A percentile compares a stretch with the other conserved stretches of the same genome.
Conservation (phyloP, 2,113 vertebrate species). For the Penelope pileata region DNA sequence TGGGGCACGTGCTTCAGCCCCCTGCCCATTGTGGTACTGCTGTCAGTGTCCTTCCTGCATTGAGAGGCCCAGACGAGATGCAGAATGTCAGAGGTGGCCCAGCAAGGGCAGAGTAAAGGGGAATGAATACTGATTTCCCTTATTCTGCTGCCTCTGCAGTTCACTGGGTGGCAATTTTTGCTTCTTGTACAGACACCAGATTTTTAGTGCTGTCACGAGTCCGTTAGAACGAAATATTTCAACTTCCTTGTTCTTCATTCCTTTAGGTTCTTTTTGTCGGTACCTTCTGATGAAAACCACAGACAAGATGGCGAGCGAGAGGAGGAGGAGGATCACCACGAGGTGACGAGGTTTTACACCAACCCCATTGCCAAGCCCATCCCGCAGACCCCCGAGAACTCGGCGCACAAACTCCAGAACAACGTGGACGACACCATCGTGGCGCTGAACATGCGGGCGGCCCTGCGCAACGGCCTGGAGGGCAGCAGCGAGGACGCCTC, state of each 20-base stretch:
- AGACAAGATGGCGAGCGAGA: conserved; percentile 74
- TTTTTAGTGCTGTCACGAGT: fast-evolving
- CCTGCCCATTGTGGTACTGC: fast-evolving
- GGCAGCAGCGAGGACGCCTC: conserved; percentile 90
- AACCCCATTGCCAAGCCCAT: conserved; percentile 90
- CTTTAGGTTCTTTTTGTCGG: conserved; percentile 42
- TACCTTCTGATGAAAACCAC: conserved; percentile 79
- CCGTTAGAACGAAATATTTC: not conserved
- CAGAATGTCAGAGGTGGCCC: not conserved
- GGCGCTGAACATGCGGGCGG: conserved; percentile 86
- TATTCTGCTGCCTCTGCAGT: not conserved
- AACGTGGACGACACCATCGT: conserved; percentile 87
- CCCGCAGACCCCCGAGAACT: conserved; percentile 79
- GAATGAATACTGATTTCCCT: not conserved
- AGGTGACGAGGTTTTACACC: conserved; percentile 87
- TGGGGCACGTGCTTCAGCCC: not conserved
- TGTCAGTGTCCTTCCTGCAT: fast-evolving
- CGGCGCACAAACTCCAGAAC: conserved; percentile 66
- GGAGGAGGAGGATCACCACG: conserved; percentile 77
- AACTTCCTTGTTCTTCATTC: not conserved
- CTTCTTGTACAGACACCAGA: not conserved
- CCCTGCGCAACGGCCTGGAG: conserved; percentile 83
- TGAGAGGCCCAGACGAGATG: not conserved
- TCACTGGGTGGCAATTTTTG: fast-evolving
- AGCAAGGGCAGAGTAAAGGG: not conserved